Percentiles rank a stretch among this genome's conserved stretches.
phyloP scores from a whole-genome alignment of 2,888 invertebrate genomes.

The Philereme transversata region DNA sequence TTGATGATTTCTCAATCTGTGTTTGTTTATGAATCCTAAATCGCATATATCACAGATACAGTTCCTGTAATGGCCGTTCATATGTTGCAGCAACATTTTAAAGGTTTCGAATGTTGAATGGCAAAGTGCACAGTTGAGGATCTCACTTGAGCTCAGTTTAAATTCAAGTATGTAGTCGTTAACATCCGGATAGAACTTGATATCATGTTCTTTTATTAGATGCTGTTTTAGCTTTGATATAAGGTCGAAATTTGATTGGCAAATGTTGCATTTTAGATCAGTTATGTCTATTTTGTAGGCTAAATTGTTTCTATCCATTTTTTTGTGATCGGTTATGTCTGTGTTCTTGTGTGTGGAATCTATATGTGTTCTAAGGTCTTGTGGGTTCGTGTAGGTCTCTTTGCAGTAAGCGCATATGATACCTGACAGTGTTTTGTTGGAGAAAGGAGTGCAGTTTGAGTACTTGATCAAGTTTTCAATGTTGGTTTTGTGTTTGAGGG shows the following conservation, averaged over 20 bases:
- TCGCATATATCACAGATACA: constrained; percentile 72
- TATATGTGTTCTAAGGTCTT: constrained; percentile 54
- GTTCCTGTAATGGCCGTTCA: constrained; percentile 75
- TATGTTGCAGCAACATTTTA: constrained; percentile 71
- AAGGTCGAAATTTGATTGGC: constrained; percentile 46
- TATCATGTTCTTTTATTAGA: constrained; percentile 56
- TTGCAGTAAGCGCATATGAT: constrained; percentile 70
- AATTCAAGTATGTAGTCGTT: constrained; percentile 71
- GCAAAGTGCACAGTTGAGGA: constrained; percentile 67
- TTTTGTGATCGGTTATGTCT: constrained; percentile 52
- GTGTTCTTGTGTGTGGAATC: constrained; percentile 49
- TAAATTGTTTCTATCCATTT: constrained; percentile 65
- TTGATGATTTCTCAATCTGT: constrained; percentile 65
- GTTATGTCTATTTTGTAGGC: constrained; percentile 73
- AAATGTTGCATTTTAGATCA: constrained; percentile 62
- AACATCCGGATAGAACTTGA: constrained; percentile 63
- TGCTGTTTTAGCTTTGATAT: constrained; percentile 62
- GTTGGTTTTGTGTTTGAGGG: constrained; percentile 61
- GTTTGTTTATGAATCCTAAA: constrained; percentile 69
- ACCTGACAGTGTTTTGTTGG: constrained; percentile 65
- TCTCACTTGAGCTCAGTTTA: constrained; percentile 57
- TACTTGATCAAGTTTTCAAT: constrained; percentile 64
- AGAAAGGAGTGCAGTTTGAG: constrained; percentile 73
- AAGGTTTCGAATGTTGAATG: constrained; percentile 69
- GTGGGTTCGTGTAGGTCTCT: constrained; percentile 48